Percentiles rank a stretch among this genome's conserved stretches.
Evolutionary conservation across 2,888 invertebrate genomes (phyloP).

Genomic region (Cataglyphis cursor): DNA sequence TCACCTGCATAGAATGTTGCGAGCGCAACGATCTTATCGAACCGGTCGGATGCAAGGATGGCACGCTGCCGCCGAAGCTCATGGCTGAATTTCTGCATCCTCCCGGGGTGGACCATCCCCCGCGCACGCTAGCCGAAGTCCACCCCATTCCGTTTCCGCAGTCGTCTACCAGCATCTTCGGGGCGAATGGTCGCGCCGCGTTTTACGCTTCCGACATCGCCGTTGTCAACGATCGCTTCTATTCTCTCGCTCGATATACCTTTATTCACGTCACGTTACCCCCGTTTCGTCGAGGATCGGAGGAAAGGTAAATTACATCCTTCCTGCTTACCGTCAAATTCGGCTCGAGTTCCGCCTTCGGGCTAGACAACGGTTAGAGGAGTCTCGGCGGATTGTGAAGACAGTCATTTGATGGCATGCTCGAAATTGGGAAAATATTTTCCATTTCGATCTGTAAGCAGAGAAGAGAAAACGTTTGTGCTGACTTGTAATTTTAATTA

Average conservation of each 20-base stretch:
- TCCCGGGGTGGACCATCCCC: slow-evolving; percentile 84
- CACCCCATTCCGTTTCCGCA: slow-evolving; percentile 81
- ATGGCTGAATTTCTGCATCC: slow-evolving; percentile 84
- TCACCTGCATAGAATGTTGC: slow-evolving; percentile 84
- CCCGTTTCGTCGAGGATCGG: background rate
- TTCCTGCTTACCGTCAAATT: slow-evolving; percentile 28
- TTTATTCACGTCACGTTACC: slow-evolving; percentile 44
- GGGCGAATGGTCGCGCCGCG: slow-evolving; percentile 32
- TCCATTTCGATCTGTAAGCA: slow-evolving; percentile 34
- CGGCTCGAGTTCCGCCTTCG: background rate
- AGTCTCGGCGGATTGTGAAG: background rate
- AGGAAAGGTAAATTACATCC: slow-evolving; percentile 41
- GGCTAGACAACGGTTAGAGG: slow-evolving; percentile 27
- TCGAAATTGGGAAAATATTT: background rate
- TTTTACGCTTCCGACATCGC: slow-evolving; percentile 25
- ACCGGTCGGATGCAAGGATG: slow-evolving; percentile 84
- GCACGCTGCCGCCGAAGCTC: slow-evolving; percentile 85
- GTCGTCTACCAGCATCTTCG: slow-evolving; percentile 84
- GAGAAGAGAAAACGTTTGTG: background rate
- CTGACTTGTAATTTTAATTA: slow-evolving; percentile 3
- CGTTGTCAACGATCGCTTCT: slow-evolving; percentile 28
- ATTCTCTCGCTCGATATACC: slow-evolving; percentile 3
- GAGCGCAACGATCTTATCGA: slow-evolving; percentile 84
- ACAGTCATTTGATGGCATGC: background rate
- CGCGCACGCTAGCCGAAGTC: slow-evolving; percentile 76